Conservation (phyloP, 1,140 invertebrate species). For the Eriosoma lanigerum region DNA sequence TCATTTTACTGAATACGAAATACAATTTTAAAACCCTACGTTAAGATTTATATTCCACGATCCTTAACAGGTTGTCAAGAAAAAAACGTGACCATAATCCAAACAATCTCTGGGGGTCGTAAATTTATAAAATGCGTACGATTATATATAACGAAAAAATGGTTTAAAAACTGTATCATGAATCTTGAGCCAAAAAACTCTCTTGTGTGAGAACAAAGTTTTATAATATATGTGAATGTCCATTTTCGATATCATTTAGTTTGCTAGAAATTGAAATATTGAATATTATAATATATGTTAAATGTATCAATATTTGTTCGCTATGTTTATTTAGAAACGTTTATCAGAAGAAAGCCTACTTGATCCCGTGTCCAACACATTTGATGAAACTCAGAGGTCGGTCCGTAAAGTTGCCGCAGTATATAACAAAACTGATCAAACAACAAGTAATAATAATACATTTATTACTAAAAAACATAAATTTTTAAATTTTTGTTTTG, state of each 20-base stretch:
- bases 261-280: background rate
- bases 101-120: background rate
- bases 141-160: background rate
- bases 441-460: conserved; percentile 23
- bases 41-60: too few relatives aligned
- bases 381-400: conserved; percentile 36
- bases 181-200: background rate
- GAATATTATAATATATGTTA: background rate
- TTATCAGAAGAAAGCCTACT: conserved; percentile 16
- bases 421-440: conserved; percentile 23
- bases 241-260: background rate
- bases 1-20: too few relatives aligned
- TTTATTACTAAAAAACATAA: too few relatives aligned
- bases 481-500: too few relatives aligned
- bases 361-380: conserved; percentile 22
- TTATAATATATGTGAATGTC: background rate
- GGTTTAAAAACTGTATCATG: background rate
- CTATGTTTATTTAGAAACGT: conserved; percentile 29
- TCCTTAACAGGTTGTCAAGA: too few relatives aligned
- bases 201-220: background rate
- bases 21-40: too few relatives aligned
- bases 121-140: background rate
- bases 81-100: too few relatives aligned
- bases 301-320: background rate
- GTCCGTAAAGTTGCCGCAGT: conserved; percentile 26